Evolutionary conservation across 2,888 invertebrate species (phyloP).

Genomic region (Antheraea yamamai): DNA sequence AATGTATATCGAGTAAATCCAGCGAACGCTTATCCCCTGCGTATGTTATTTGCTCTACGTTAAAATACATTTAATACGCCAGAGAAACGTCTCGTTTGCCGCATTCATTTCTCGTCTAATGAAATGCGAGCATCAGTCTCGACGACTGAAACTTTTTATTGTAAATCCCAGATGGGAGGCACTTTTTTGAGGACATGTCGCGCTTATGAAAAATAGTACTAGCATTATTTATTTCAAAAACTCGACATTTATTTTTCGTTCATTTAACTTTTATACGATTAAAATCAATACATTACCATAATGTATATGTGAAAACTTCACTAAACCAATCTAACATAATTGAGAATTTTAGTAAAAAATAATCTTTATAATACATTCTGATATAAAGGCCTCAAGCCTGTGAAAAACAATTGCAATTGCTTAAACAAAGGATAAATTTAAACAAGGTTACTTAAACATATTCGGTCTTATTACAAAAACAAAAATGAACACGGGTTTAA

Average conservation of each 20-base stretch:
- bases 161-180: conserved; percentile 54
- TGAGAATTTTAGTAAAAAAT: not conserved
- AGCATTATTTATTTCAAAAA: conserved; percentile 24
- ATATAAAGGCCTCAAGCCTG: not conserved
- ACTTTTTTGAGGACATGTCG: conserved; percentile 59
- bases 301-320: not conserved
- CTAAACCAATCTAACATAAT: not conserved
- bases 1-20: conserved; percentile 51
- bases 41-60: conserved; percentile 49
- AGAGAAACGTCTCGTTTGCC: conserved; percentile 61
- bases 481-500: too few relatives aligned
- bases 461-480: too few relatives aligned
- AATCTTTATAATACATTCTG: not conserved
- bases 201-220: conserved; percentile 63
- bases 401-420: not conserved
- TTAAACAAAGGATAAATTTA: too few relatives aligned
- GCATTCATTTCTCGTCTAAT: conserved; percentile 69
- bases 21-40: conserved; percentile 43
- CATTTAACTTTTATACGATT: not conserved
- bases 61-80: conserved; percentile 44
- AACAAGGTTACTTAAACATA: too few relatives aligned
- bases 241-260: conserved; percentile 3
- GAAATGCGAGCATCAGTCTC: conserved; percentile 65
- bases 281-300: not conserved
- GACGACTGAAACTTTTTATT: conserved; percentile 64